Evolutionary conservation across 92 coral and sea anemone species (phyloP).

Genomic region (Metridium senile): DNA sequence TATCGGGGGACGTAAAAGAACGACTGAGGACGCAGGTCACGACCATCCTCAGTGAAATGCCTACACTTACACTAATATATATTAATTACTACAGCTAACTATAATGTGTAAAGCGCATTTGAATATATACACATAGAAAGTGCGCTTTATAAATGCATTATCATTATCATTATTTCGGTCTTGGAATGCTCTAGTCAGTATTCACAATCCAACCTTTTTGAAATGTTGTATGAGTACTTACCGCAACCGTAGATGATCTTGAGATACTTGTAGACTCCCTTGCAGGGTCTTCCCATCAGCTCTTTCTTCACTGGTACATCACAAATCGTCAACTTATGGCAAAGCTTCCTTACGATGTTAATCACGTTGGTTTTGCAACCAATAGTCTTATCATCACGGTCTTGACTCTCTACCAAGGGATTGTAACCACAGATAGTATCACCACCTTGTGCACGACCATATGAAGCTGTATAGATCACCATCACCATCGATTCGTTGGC

Average conservation of each 20-base stretch:
- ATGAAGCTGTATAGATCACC: conserved; percentile 65
- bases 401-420: neutral
- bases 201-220: too few species aligned
- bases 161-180: too few species aligned
- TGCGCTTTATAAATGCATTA: too few species aligned
- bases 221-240: too few species aligned
- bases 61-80: too few species aligned
- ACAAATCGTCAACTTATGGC: conserved; percentile 53
- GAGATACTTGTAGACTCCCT: conserved; percentile 66
- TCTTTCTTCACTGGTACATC: conserved; percentile 25
- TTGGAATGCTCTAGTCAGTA: too few species aligned
- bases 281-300: conserved; percentile 56
- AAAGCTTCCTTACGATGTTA: conserved; percentile 15
- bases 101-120: too few species aligned
- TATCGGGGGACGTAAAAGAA: too few species aligned
- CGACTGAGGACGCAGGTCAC: too few species aligned
- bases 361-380: conserved; percentile 21
- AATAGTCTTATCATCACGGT: conserved; percentile 14
- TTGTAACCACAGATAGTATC: conserved; percentile 54
- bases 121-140: too few species aligned
- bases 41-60: too few species aligned
- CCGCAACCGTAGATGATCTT: conserved; percentile 67
- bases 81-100: too few species aligned
- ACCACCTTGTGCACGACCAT: conserved; percentile 65
- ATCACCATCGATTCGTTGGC: conserved; percentile 70